Evolutionary conservation across 2,797 vertebrate genomes (phyloP).

Genomic region (Zalophus californianus): DNA sequence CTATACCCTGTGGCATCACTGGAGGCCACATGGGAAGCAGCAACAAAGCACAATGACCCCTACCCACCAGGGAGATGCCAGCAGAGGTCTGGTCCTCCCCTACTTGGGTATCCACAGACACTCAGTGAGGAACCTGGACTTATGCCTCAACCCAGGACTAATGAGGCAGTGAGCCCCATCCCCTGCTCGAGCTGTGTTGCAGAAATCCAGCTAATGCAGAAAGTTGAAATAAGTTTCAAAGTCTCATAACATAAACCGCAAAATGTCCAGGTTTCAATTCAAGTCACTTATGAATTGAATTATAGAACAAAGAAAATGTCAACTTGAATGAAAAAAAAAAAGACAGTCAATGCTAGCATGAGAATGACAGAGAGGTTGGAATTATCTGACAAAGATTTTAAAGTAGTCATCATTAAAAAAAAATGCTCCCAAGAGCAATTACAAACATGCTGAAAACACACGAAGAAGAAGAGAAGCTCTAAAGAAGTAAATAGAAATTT

Average conservation of each 20-base stretch:
- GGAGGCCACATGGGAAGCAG: background rate
- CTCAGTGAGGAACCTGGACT: background rate
- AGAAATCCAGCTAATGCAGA: background rate
- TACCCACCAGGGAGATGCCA: background rate
- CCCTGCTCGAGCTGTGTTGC: background rate
- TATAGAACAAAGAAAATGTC: background rate
- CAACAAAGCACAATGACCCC: background rate
- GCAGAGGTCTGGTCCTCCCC: background rate
- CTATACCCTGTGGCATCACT: background rate
- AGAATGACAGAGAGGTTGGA: background rate
- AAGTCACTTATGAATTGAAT: background rate
- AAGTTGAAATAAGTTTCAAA: background rate
- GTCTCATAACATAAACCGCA: background rate
- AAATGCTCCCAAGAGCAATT: background rate
- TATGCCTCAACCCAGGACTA: background rate
- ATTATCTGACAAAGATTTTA: background rate
- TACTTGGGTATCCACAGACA: background rate
- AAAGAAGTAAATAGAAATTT: background rate
- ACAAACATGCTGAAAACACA: background rate
- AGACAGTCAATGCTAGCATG: background rate
- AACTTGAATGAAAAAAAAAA: background rate
- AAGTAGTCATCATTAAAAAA: background rate
- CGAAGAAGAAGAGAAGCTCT: background rate
- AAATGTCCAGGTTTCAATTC: background rate
- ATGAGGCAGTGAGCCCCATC: background rate